Evolutionary conservation across 2,797 vertebrate species (phyloP), one percentile per base, ranked within the genome.

Genomic region (Cyprinodon diabolis): DNA sequence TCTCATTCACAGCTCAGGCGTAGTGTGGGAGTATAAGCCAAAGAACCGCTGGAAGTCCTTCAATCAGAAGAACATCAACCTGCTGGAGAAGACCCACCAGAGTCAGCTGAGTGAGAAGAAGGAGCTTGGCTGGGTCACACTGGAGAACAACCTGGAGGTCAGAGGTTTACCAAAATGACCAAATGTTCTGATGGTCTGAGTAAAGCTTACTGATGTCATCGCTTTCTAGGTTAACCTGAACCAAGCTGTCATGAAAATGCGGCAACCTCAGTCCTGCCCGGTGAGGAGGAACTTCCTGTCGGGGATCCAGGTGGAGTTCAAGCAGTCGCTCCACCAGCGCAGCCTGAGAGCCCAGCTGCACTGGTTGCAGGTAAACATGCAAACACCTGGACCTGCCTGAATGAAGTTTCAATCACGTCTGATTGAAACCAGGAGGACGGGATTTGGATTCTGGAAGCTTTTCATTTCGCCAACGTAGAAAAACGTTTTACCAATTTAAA

Each of bases 1-100:
- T 74, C 0, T 69, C 23, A 70, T 0, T 75, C 15, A 7, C 72
- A 99, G 97, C 88, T 99, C 98, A 52, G 97, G 96, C 75, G 94
- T 99, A 40, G 96, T 99, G n/a, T 99, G 98, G 98, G 98, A 99
- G 77, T 89, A 92, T 93, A 98, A 95, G 87, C 96, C 94, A 0
- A 98, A 95, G 89, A 97, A 95, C 35, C 96, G 96, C 3, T 99
- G 98, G 98, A 99, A 97, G 75, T 92, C 97, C 0, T 97, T 99
- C 89, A 97, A 92, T 90, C 96, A 97, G 74, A 99, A 99, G 76
- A 96, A 96, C 79, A 99, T 99, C 84, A 90, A 93, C 69, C 86
- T 96, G 2, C 83, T 99, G 90, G 98, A 99, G 81, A 95, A 96
- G 52, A 91, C 93, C 2, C 99, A 96, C 87, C 96, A 98, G 85